A percentile compares a stretch with the other conserved stretches of the same genome.
phyloP scores from a whole-genome alignment of 2,797 vertebrate species.

The Phalloptychus januarius region DNA sequence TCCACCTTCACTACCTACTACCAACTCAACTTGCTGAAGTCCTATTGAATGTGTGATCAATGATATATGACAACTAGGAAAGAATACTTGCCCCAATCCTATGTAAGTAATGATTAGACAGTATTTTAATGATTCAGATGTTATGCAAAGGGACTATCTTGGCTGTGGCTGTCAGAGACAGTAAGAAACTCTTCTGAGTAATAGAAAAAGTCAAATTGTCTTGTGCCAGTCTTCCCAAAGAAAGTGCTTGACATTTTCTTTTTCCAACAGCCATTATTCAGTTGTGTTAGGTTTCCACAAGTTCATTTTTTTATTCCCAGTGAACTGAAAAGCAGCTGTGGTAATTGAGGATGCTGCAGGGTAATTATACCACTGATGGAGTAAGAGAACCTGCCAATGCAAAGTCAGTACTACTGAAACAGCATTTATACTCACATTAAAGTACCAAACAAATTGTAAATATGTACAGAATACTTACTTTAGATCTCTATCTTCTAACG shows the following conservation, averaged over 20 bases:
- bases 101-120: constrained; percentile 61
- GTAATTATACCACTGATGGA: not conserved
- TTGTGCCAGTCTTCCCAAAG: constrained; percentile 48
- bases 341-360: not conserved
- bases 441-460: not conserved
- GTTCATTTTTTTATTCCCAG: not conserved
- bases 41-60: constrained; percentile 26
- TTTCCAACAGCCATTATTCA: constrained; percentile 62
- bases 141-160: constrained; percentile 57
- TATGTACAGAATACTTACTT: not conserved
- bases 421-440: not conserved
- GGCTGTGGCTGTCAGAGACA: constrained; percentile 47
- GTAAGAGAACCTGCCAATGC: not conserved
- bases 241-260: constrained; percentile 72
- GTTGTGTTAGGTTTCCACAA: not conserved
- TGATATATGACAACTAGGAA: constrained; percentile 54
- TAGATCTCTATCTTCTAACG: not conserved
- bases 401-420: not conserved
- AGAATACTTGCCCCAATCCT: constrained; percentile 52
- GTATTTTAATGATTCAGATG: constrained; percentile 75
- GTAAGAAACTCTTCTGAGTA: constrained; percentile 48
- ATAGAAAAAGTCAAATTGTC: constrained; percentile 63
- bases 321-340: not conserved
- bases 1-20: not conserved
- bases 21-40: constrained; percentile 2